phyloP scores from a whole-genome alignment of 2,113 vertebrate genomes.

The Apaloderma vittatum region DNA sequence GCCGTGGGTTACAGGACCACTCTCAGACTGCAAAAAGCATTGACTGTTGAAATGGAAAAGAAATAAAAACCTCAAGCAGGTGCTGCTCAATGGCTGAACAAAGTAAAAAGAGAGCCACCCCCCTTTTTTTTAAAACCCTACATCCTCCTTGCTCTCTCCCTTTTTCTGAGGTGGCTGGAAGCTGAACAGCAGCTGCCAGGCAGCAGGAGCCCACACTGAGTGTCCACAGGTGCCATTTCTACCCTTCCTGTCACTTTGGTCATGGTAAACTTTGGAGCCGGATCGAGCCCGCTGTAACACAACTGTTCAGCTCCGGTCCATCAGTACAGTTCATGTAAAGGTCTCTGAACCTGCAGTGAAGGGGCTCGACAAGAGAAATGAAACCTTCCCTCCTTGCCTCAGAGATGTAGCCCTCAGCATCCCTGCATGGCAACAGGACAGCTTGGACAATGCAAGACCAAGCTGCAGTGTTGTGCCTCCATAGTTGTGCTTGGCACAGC shows the following conservation, averaged over 20 bases:
- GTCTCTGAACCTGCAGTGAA: background rate
- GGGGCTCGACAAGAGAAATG: background rate
- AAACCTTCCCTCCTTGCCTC: background rate
- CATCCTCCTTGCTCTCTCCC: background rate
- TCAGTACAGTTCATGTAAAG: background rate
- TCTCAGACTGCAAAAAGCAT: background rate
- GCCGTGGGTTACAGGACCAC: background rate
- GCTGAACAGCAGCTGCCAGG: background rate
- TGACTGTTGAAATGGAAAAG: background rate
- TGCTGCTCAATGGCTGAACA: background rate
- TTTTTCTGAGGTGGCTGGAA: background rate
- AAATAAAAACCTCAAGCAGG: background rate
- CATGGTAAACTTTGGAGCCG: background rate
- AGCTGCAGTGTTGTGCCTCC: background rate
- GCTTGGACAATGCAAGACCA: background rate
- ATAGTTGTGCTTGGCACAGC: background rate
- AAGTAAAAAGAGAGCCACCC: background rate
- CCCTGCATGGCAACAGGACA: accelerated
- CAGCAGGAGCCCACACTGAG: background rate
- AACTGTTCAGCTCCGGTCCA: background rate
- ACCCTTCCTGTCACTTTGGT: background rate
- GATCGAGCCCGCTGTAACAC: accelerated
- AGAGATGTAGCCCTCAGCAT: background rate
- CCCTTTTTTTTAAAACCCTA: background rate
- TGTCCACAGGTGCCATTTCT: background rate